Evolutionary conservation across 2,888 invertebrate species (phyloP).

Genomic region (Acheta domesticus): DNA sequence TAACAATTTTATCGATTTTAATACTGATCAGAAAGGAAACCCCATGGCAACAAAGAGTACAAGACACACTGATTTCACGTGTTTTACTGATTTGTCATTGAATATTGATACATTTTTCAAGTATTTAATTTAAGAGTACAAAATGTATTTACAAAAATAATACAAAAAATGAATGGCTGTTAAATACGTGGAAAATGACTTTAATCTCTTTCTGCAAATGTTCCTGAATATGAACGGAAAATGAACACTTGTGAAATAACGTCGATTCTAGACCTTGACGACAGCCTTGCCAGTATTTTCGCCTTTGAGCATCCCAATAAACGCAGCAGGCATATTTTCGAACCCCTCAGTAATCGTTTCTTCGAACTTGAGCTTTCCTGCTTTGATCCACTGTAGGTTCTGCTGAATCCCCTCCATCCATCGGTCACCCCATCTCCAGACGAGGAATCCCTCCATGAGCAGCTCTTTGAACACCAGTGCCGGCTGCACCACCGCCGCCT

Average conservation of each 20-base stretch:
- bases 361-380: constrained; percentile 64
- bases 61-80: no score
- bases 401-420: constrained; percentile 62
- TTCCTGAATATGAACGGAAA: not conserved
- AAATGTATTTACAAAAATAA: no score
- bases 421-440: constrained; percentile 54
- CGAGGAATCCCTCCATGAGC: constrained; percentile 61
- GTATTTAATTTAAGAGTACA: no score
- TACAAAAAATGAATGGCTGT: no score
- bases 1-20: no score
- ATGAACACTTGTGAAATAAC: constrained; percentile 35
- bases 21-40: no score
- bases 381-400: constrained; percentile 60
- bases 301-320: constrained; percentile 61
- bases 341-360: constrained; percentile 70
- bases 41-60: no score
- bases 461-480: constrained; percentile 56
- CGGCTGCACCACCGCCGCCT: constrained; percentile 55
- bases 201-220: no score
- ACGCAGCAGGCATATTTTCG: constrained; percentile 68
- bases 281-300: constrained; percentile 69
- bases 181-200: no score
- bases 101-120: no score
- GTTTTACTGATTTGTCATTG: no score
- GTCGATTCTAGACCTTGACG: constrained; percentile 60